Evolutionary conservation across 2,888 invertebrate species (phyloP).

Genomic region (Chrysomela aeneicollis): DNA sequence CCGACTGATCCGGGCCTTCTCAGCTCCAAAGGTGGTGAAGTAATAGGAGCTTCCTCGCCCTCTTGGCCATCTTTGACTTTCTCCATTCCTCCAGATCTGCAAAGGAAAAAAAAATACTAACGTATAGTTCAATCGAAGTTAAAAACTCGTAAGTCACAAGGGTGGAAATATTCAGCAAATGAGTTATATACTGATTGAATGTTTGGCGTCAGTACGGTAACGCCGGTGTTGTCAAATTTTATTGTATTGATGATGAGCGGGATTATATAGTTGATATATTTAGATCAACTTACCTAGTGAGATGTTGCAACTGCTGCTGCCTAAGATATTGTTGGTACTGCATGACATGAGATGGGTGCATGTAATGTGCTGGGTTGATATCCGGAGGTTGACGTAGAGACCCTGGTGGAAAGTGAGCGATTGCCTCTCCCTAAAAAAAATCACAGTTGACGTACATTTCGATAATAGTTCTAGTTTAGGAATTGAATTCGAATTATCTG

Average conservation of each 20-base stretch:
- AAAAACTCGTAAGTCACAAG: too few species aligned
- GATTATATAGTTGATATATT: too few species aligned
- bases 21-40: constrained; percentile 74
- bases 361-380: constrained; percentile 64
- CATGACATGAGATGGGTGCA: constrained; percentile 64
- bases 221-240: too few species aligned
- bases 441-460: too few species aligned
- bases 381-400: constrained; percentile 57
- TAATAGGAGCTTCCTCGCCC: constrained; percentile 61
- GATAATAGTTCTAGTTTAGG: too few species aligned
- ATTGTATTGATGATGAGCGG: too few species aligned
- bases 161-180: too few species aligned
- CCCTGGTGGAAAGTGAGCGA: constrained; percentile 63
- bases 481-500: too few species aligned
- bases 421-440: constrained; percentile 65
- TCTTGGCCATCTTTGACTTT: constrained; percentile 58
- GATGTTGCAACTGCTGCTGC: constrained; percentile 52
- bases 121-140: not conserved
- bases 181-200: too few species aligned
- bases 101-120: constrained; percentile 15
- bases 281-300: constrained; percentile 57
- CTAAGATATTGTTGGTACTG: constrained; percentile 68
- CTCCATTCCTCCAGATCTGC: constrained; percentile 57
- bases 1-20: constrained; percentile 68
- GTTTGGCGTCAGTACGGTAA: too few species aligned